phyloP scores from a whole-genome alignment of 2,797 vertebrate species.

The Poecile montanus region DNA sequence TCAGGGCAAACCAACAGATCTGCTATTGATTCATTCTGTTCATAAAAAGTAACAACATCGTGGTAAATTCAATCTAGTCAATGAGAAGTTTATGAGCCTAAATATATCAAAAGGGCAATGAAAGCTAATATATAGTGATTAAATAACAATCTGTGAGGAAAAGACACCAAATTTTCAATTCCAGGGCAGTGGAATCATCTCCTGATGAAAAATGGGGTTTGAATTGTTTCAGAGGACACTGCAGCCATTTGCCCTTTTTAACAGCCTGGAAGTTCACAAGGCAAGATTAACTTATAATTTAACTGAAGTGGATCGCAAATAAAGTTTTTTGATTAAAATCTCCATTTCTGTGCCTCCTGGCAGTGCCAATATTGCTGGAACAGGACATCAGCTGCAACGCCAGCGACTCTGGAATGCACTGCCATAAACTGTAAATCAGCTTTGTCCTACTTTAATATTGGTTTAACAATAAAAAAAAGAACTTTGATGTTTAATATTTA shows the following conservation, averaged over 20 bases:
- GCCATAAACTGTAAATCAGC: constrained; percentile 11
- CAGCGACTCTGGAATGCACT: background rate
- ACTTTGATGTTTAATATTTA: constrained; percentile 54
- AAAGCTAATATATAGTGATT: constrained; percentile 48
- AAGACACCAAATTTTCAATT: constrained; percentile 29
- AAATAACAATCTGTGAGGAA: constrained; percentile 43
- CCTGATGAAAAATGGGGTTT: background rate
- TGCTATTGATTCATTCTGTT: constrained; percentile 50
- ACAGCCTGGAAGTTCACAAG: background rate
- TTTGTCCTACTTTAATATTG: constrained; percentile 25
- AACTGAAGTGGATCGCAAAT: background rate
- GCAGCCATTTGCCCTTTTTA: constrained; percentile 13
- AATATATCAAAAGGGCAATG: constrained; percentile 56
- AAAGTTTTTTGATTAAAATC: constrained; percentile 31
- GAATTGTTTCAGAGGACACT: constrained; percentile 1
- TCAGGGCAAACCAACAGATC: background rate
- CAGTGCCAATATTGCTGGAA: constrained; percentile 11
- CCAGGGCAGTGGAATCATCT: background rate
- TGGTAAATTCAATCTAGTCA: constrained; percentile 48
- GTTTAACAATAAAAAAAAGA: constrained; percentile 36
- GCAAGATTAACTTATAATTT: background rate
- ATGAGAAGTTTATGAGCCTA: constrained; percentile 43
- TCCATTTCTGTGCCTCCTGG: constrained; percentile 37
- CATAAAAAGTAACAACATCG: constrained; percentile 54
- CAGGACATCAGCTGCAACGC: constrained; percentile 21